Conservation (phyloP, 2,888 invertebrate species). For the Microctonus hyperodae region DNA sequence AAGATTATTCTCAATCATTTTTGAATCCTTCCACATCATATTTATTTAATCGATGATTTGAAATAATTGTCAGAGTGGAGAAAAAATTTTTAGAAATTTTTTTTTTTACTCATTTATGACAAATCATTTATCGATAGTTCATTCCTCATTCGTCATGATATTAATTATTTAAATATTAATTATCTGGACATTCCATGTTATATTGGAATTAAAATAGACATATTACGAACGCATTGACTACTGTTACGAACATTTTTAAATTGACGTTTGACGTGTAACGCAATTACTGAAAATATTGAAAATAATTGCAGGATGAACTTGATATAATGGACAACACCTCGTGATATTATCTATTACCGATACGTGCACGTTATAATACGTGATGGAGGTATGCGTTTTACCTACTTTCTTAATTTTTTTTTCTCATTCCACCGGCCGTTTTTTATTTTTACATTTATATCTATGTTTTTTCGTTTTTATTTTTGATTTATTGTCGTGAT, state of each 20-base stretch:
- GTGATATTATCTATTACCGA: slow-evolving; percentile 40
- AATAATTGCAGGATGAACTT: slow-evolving; percentile 19
- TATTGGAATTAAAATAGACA: neutral
- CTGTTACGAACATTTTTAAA: neutral
- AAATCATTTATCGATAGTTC: neutral
- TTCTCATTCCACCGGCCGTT: slow-evolving; percentile 1
- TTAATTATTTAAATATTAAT: slow-evolving; percentile 3
- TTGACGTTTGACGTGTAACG: neutral
- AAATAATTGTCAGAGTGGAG: neutral
- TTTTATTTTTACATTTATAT: neutral
- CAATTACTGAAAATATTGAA: neutral
- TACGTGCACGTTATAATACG: slow-evolving; percentile 33
- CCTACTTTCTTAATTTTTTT: slow-evolving; percentile 36
- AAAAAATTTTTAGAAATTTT: neutral
- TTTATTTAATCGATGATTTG: neutral
- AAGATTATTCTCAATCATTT: neutral
- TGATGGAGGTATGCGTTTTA: slow-evolving; percentile 33
- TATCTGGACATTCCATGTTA: neutral
- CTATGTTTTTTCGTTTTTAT: neutral
- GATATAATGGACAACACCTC: slow-evolving; percentile 31
- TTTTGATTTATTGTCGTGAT: neutral
- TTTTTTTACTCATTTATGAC: neutral
- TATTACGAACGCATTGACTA: neutral
- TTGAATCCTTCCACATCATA: neutral
- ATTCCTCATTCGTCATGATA: slow-evolving; percentile 12